Evolutionary conservation across 1,140 invertebrate genomes (phyloP), one percentile per base, ranked within the genome.

Genomic region (Bombus pascuorum): DNA sequence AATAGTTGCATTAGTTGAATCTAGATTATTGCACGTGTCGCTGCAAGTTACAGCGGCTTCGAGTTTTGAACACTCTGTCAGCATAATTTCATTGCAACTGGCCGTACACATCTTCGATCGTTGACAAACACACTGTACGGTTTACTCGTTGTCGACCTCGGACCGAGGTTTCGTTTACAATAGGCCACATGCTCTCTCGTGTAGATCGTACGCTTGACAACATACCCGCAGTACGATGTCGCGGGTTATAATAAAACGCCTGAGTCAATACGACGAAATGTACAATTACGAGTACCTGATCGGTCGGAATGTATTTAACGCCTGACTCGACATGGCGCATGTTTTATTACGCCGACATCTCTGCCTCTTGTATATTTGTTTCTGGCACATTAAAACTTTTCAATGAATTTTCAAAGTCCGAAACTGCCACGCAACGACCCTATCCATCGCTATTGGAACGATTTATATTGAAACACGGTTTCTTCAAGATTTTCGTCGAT

Each of bases 161-260:
- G 10, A 22, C 39, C 39, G 10, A 34, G 39, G 22, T 78, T 78
- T 78, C 59, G 10, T 78, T 78, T 66, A 78, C 59, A 78, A 44
- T 65, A 44, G 22, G 18, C 18, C n/a, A n/a, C 15, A n/a, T 44
- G 22, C n/a, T 44, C 18, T 34, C 42, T 25, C 10, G 32, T 12
- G 12, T 32, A 44, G 10, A 77, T 65, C 22, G 57, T 28, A 42
- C 37, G 28, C 18, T 22, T 66, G 59, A 66, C n/a, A 78, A 42
- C 10, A 28, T n/a, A 59, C 34, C 28, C 74, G 39, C 6, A 32
- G 13, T 22, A 12, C 34, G 34, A 57, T 59, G 47, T 18, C 53
- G 25, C 25, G 8, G 6, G 15, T 12, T n/a, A 28, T 39, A 76
- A 59, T 76, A 4, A 39, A 73, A 3, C 71, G 42, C 8, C 3